Percentiles rank a stretch among this genome's conserved stretches.
Conservation (phyloP, 2,797 vertebrate genomes). For the Sarcophilus harrisii region DNA sequence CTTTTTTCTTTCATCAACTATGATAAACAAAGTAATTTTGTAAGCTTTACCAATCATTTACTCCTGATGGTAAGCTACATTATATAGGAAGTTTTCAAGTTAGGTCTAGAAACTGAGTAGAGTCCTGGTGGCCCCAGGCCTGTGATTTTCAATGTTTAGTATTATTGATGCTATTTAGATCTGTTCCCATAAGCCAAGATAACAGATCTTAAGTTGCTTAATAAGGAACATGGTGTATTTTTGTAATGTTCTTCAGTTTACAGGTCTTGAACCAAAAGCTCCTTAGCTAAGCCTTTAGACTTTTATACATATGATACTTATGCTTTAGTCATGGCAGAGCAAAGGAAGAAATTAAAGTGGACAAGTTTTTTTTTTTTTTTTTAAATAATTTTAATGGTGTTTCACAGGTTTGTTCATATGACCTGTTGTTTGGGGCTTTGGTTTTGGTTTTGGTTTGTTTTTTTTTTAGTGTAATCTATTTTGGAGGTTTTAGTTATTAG, state of each 20-base stretch:
- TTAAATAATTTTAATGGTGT: conserved; percentile 35
- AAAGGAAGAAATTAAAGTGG: conserved; percentile 36
- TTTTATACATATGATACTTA: conserved; percentile 18
- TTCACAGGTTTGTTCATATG: conserved; percentile 69
- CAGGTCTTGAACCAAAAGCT: conserved; percentile 67
- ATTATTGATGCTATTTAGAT: conserved; percentile 73
- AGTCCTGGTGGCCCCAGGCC: conserved; percentile 76
- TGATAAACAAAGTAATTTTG: conserved; percentile 85
- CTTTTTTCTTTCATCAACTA: conserved; percentile 78
- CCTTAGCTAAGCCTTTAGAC: conserved; percentile 62
- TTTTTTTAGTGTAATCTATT: conserved; percentile 27
- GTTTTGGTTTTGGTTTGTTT: too few relatives aligned
- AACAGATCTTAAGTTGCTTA: conserved; percentile 77
- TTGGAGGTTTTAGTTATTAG: conserved; percentile 55
- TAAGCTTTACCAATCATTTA: conserved; percentile 85
- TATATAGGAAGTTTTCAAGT: conserved; percentile 75
- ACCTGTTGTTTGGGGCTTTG: conserved; percentile 55
- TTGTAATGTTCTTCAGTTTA: conserved; percentile 71
- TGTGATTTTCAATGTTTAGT: conserved; percentile 76
- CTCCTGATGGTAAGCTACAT: conserved; percentile 82
- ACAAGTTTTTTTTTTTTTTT: too few relatives aligned
- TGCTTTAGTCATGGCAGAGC: conserved; percentile 25
- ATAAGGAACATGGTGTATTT: conserved; percentile 70
- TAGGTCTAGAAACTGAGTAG: conserved; percentile 62
- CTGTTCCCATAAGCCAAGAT: conserved; percentile 73